Percentiles rank a stretch among this genome's conserved stretches.
These are phyloP conservation scores for Pseudococcus longispinus DNA, from an alignment of 2,888 invertebrate genomes.

Conservation along the genomic window DNA sequence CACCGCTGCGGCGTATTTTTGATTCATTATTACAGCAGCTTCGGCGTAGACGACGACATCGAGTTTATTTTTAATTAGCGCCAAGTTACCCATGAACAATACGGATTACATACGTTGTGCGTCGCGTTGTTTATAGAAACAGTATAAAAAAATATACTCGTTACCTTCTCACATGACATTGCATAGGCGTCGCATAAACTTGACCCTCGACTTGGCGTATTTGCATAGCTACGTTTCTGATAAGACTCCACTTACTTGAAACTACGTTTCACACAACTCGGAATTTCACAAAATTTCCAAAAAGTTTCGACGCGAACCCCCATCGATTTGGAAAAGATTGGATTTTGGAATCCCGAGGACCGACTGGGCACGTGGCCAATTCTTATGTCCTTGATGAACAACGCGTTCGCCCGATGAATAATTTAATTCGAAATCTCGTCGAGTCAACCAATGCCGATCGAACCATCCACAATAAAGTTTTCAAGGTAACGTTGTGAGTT, in stretches of 20 bases:
- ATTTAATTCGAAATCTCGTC: slow-evolving; percentile 28
- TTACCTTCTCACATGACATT: slow-evolving; percentile 1
- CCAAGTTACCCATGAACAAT: neutral
- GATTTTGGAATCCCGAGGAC: neutral
- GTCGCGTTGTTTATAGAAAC: neutral
- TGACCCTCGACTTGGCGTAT: neutral
- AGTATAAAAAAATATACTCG: neutral
- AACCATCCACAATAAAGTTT: neutral
- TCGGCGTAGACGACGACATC: neutral
- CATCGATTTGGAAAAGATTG: neutral
- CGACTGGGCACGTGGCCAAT: slow-evolving; percentile 33
- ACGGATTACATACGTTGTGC: neutral
- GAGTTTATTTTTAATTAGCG: slow-evolving; percentile 10
- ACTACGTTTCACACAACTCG: neutral
- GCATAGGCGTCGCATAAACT: neutral
- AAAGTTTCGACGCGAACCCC: neutral
- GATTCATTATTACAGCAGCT: neutral
- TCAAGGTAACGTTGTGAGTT: neutral
- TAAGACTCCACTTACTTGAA: neutral
- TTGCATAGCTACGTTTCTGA: neutral
- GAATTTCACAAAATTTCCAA: neutral
- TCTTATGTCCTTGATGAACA: neutral
- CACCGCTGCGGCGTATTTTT: neutral
- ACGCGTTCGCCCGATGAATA: slow-evolving; percentile 7
- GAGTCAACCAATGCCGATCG: slow-evolving; percentile 2